These are phyloP conservation scores for Anoplophora glabripennis DNA, from an alignment of 1,140 invertebrate genomes.

Conservation along the genomic window DNA sequence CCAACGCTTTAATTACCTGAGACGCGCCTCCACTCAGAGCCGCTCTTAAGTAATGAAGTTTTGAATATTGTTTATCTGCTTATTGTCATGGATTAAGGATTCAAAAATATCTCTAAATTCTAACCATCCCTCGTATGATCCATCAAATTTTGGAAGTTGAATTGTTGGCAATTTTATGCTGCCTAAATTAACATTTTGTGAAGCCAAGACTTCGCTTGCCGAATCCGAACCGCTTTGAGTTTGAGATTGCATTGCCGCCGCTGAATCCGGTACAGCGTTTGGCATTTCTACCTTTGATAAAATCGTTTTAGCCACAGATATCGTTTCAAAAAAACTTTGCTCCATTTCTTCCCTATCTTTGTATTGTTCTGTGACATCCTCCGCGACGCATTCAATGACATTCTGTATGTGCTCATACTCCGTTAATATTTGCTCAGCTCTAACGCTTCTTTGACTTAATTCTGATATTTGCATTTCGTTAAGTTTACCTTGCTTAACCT, in stretches of 20 bases:
- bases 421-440: background rate
- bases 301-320: too few species aligned
- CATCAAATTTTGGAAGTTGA: constrained; percentile 13
- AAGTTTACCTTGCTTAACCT: too few species aligned
- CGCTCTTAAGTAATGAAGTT: constrained; percentile 34
- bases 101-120: constrained; percentile 12
- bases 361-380: background rate
- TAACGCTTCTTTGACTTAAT: background rate
- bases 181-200: too few species aligned
- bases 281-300: too few species aligned
- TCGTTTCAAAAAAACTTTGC: too few species aligned
- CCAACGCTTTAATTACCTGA: constrained; percentile 33
- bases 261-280: too few species aligned
- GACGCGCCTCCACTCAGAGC: constrained; percentile 33
- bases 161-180: constrained; percentile 8
- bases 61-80: background rate
- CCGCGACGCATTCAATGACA: background rate
- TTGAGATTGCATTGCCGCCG: background rate
- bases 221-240: too few species aligned
- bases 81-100: constrained; percentile 10
- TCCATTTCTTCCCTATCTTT: background rate
- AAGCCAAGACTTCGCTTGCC: too few species aligned
- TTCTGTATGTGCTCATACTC: background rate
- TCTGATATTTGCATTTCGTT: too few species aligned
- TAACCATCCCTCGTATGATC: constrained; percentile 8